Evolutionary conservation across 2,888 invertebrate species (phyloP).

Genomic region (Tachina lurida): DNA sequence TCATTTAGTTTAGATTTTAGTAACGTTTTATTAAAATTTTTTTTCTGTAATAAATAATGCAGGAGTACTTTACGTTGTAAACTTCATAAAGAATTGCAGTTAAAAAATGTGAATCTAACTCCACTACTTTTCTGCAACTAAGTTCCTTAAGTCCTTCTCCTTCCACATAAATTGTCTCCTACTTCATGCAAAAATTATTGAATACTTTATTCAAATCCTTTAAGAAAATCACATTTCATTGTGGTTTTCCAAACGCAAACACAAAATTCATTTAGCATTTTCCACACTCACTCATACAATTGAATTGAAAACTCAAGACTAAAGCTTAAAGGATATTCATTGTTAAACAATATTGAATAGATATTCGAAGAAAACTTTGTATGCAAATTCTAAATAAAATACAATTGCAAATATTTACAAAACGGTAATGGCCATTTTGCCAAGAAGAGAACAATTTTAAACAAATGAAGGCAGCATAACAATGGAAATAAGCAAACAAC

Average conservation of each 20-base stretch:
- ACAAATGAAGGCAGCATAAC: constrained; percentile 65
- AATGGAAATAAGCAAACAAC: constrained; percentile 45
- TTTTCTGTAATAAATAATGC: no score
- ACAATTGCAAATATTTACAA: constrained; percentile 56
- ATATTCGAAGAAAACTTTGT: constrained; percentile 63
- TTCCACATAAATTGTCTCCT: constrained; percentile 1
- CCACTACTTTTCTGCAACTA: no score
- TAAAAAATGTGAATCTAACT: no score
- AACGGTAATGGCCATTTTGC: constrained; percentile 64
- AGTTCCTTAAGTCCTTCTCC: background rate
- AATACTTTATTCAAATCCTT: constrained; percentile 58
- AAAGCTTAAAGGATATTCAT: constrained; percentile 70
- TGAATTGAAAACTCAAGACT: constrained; percentile 60
- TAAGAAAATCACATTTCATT: constrained; percentile 67
- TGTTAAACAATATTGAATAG: constrained; percentile 67
- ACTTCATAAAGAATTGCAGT: no score
- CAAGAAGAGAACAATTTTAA: constrained; percentile 40
- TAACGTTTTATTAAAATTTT: no score
- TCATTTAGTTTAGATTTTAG: no score
- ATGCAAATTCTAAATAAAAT: constrained; percentile 63
- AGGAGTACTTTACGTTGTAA: no score
- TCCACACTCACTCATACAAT: constrained; percentile 37
- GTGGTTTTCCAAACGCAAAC: constrained; percentile 65
- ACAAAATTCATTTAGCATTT: constrained; percentile 59
- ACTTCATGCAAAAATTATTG: constrained; percentile 16